Evolutionary conservation across 2,797 vertebrate genomes (phyloP).

Genomic region (Coregonus ussuriensis): DNA sequence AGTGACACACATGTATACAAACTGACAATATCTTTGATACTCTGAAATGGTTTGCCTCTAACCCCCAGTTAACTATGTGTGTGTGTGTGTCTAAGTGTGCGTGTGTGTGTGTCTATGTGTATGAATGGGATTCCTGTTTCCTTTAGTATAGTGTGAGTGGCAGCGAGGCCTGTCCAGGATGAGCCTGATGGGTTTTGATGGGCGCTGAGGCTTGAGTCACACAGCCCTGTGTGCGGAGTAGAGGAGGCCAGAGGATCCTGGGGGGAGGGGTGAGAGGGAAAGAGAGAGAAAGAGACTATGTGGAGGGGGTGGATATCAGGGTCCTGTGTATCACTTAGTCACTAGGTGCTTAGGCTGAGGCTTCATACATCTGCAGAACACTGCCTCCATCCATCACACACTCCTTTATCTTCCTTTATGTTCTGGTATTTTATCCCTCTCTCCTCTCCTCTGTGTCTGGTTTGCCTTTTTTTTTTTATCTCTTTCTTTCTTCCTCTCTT

Average conservation of each 20-base stretch:
- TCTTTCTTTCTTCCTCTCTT: not conserved
- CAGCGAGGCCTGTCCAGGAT: not conserved
- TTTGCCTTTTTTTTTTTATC: not conserved
- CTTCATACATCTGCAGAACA: not conserved
- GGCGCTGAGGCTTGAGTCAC: not conserved
- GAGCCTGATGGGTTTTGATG: not conserved
- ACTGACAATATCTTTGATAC: too few species aligned
- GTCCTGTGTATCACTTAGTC: too few species aligned
- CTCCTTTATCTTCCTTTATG: not conserved
- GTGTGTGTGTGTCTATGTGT: slow-evolving; percentile 6
- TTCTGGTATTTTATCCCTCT: not conserved
- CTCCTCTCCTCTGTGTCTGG: not conserved
- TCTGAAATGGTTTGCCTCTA: too few species aligned
- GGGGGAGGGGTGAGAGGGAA: not conserved
- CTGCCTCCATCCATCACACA: not conserved
- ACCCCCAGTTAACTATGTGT: not conserved
- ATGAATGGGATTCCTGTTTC: not conserved
- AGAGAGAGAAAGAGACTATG: not conserved
- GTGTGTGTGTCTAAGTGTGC: slow-evolving; percentile 1
- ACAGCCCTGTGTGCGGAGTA: not conserved
- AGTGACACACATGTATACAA: too few species aligned
- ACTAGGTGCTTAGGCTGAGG: not conserved
- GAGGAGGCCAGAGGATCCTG: not conserved
- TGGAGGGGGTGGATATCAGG: too few species aligned
- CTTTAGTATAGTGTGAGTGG: not conserved